Base-by-base conservation (phyloP, 2,888 invertebrate genomes). In the Ligdia adustata region DNA sequence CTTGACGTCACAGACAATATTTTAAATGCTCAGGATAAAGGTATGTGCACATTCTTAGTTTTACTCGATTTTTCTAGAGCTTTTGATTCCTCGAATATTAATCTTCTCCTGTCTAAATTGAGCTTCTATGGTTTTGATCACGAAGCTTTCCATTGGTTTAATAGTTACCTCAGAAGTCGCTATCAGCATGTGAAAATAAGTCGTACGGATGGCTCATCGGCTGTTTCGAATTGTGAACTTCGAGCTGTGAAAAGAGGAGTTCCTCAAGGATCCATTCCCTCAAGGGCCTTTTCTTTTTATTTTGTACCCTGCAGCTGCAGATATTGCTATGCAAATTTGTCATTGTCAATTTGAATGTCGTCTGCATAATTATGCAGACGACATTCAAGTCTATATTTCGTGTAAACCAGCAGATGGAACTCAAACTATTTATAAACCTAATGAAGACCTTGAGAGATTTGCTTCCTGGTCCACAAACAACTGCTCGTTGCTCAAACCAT, bases 251-350 rank as follows among this genome's bases (percentile, higher is more conserved):
- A 11, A 1, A 43, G 51, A 37, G 48, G 51, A 1, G 47, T 55
- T 3, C 52, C 54, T 0, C 50, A 55, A 4, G 50, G 49, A 0
- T 59, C 54, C 0, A 38, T 55, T n/a, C 18, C 52, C 2, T n/a
- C n/a, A n/a, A n/a, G 54, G 48, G 2, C 57, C 55, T 0, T 5
- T 57, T 6, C 31, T 59, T 0, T 58, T 53, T 35, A 38, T 49
- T 4, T 5, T 54, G 3, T 62, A 56, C 13, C 22, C 14, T 12
- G 44, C 54, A 2, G 54, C n/a, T n/a, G n/a, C n/a, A n/a, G n/a
- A 54, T 31, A 27, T 54, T 3, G 15, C 2, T 0, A 34, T 12
- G 0, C 7, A 14, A 6, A 49, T 54, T 1, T 18, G 24, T 4
- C 7, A 47, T 4, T 47, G 52, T 28, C 45, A 41, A 14, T 52